Percentiles rank a stretch among this genome's conserved stretches.
phyloP scores from a whole-genome alignment of 2,113 vertebrate genomes.

The Acrocephalus kingi region DNA sequence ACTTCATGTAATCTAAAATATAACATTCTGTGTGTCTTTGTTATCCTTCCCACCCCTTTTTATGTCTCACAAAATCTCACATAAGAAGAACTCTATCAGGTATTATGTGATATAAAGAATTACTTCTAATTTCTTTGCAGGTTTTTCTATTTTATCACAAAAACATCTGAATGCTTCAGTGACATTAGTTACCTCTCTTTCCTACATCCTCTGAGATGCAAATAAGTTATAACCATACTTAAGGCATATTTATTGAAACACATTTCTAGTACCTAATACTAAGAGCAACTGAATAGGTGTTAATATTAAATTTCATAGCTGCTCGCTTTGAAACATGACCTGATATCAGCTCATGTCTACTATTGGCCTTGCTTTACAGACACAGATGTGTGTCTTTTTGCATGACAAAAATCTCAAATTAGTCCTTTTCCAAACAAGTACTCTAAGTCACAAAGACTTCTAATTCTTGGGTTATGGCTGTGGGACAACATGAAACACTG shows the following conservation, averaged over 20 bases:
- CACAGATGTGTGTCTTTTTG: not conserved
- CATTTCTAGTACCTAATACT: not conserved
- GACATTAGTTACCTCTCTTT: not conserved
- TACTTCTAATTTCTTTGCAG: not conserved
- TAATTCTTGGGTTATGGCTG: not conserved
- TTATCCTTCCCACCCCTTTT: fast-evolving
- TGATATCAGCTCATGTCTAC: not conserved
- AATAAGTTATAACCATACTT: not conserved
- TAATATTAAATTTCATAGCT: not conserved
- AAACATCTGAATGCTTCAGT: not conserved
- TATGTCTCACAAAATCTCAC: not conserved
- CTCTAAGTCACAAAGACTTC: not conserved
- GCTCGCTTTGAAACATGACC: not conserved
- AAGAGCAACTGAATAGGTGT: not conserved
- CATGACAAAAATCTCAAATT: not conserved
- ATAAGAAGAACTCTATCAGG: not conserved
- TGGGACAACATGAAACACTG: not conserved
- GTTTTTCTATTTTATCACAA: not conserved
- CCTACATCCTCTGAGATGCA: not conserved
- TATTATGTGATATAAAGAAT: not conserved
- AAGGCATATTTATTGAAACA: not conserved
- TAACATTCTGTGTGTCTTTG: not conserved
- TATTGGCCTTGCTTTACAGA: not conserved
- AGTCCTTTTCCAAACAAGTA: not conserved
- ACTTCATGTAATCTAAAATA: not conserved